Base-by-base conservation (phyloP, 2,113 vertebrate genomes). In the Oreocharis arfaki region DNA sequence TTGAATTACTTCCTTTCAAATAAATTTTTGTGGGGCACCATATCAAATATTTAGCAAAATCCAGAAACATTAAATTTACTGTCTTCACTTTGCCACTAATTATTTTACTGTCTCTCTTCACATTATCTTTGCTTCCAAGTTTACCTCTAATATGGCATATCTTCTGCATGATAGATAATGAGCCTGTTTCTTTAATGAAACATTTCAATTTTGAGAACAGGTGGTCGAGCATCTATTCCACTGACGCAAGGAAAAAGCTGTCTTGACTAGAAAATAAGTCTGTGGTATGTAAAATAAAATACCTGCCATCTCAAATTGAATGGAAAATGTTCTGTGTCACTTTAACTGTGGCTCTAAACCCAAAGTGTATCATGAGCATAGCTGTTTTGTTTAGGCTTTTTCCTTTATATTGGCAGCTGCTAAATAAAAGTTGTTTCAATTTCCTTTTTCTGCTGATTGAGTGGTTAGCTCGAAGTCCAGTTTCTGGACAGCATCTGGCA, bases 181-280 rank as follows among this genome's bases (percentile, higher is more conserved):
- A 96, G 26, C 16, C 41, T 59, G 8, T 53, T 80, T 65, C 84
- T 71, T 78, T 90, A 94, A 93, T 65, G 65, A 59, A 92, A 91
- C 67, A 74, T 78, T 96, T 95, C 55, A 91, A 44, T 96, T 95
- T 84, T 96, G 61, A 90, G 52, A 96, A 96, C 85, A 96, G 89
- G 76, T 96, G 69, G 93, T 87, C 82, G 92, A 90, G 53, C 6
- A 70, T 71, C 73, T 89, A 87, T 81, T 95, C 46, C 77, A 39
- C 23, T 86, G 39, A 87, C 21, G 82, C 9, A 28, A 95, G 27
- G 7, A 94, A 84, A 78, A 96, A 84, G 32, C 69, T 89, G 41
- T 84, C 68, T 94, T 95, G 71, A 93, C 73, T 69, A 65, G 46
- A 61, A 95, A 94, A 90, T 85, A 93, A 78, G 49, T 26, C 63